These are phyloP conservation scores for Drosophila gunungcola DNA, from an alignment of 1,140 invertebrate genomes.

Conservation along the genomic window DNA sequence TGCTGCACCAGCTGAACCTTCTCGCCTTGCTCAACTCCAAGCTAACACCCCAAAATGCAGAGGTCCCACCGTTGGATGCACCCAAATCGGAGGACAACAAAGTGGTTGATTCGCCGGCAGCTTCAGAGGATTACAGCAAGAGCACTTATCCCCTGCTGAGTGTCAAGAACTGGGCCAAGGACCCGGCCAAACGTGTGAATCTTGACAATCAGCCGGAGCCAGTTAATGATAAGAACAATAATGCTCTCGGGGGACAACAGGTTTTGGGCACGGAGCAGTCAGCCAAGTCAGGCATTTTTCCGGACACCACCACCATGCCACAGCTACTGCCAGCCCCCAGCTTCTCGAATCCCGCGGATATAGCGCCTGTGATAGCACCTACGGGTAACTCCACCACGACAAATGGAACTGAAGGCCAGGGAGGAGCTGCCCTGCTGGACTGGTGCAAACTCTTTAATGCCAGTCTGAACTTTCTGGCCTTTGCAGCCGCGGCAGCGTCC, in stretches of 20 bases:
- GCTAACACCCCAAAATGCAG: slow-evolving; percentile 21
- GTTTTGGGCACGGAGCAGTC: slow-evolving; percentile 51
- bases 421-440: slow-evolving; percentile 86
- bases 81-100: slow-evolving; percentile 39
- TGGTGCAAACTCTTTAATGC: slow-evolving; percentile 90
- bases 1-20: slow-evolving; percentile 62
- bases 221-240: slow-evolving; percentile 70
- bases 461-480: slow-evolving; percentile 76
- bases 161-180: slow-evolving; percentile 86
- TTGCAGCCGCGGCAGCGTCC: slow-evolving; percentile 71
- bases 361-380: slow-evolving; percentile 39
- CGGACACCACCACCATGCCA: slow-evolving; percentile 10
- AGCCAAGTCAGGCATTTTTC: slow-evolving; percentile 9
- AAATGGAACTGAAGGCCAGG: slow-evolving; percentile 73
- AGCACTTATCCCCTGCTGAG: slow-evolving; percentile 60
- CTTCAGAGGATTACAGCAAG: slow-evolving; percentile 38
- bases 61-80: slow-evolving; percentile 8
- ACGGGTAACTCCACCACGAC: slow-evolving; percentile 29
- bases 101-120: slow-evolving; percentile 1
- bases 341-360: slow-evolving; percentile 29
- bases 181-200: slow-evolving; percentile 58
- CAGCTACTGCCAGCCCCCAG: slow-evolving; percentile 36
- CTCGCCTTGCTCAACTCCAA: slow-evolving; percentile 70
- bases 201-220: slow-evolving; percentile 36
- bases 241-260: slow-evolving; percentile 62